Conservation (phyloP, 2,888 invertebrate genomes). For the Nomada fabriciana region DNA sequence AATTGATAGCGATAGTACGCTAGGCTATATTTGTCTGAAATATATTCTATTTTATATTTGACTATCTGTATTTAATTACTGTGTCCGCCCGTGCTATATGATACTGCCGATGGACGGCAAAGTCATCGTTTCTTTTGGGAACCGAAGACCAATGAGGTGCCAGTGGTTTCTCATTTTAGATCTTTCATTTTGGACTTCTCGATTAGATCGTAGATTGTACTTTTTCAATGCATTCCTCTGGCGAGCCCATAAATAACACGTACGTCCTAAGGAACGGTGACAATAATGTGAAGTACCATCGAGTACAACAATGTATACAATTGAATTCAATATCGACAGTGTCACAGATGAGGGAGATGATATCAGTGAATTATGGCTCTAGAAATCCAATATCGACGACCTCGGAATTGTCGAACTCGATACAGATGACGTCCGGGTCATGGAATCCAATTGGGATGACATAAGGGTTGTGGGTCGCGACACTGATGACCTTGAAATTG, state of each 20-base stretch:
- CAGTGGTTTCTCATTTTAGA: too few species aligned
- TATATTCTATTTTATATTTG: too few species aligned
- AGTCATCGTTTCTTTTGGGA: too few species aligned
- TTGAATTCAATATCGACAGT: conserved; percentile 3
- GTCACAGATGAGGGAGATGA: conserved; percentile 1
- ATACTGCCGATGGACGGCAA: too few species aligned
- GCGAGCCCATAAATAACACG: not conserved
- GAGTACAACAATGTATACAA: not conserved
- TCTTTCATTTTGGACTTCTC: not conserved
- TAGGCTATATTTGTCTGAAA: too few species aligned
- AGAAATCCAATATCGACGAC: conserved; percentile 3
- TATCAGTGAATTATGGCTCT: conserved; percentile 7
- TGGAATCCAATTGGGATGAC: not conserved
- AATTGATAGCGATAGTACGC: too few species aligned
- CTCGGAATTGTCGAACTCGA: not conserved
- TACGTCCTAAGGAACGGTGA: not conserved
- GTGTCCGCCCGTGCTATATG: too few species aligned
- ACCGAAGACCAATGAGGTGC: too few species aligned
- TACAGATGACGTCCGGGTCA: conserved; percentile 6
- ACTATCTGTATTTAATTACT: too few species aligned
- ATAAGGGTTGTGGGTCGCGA: not conserved
- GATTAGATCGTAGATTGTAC: not conserved
- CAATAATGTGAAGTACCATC: not conserved
- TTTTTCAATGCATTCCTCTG: not conserved
- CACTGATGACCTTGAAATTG: not conserved